Conservation (phyloP, 1,140 invertebrate genomes). For the Trinorchestia longiramus region DNA sequence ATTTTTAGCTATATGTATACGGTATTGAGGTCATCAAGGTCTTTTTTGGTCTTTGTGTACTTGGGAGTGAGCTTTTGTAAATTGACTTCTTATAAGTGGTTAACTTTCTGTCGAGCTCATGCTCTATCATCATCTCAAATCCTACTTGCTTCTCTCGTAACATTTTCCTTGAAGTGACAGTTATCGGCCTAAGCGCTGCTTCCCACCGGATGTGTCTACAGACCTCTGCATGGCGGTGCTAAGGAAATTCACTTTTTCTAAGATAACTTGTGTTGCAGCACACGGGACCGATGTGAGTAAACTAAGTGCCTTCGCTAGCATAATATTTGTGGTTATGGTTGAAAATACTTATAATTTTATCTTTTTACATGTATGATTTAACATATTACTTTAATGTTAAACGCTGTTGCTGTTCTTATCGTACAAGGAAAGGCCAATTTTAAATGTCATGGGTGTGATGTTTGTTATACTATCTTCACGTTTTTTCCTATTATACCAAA, state of each 20-base stretch:
- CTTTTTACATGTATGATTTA: neutral
- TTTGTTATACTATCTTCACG: no score
- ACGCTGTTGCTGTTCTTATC: neutral
- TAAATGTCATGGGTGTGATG: no score
- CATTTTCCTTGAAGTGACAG: no score
- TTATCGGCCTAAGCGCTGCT: neutral
- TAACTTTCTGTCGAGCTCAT: neutral
- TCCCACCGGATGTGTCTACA: neutral
- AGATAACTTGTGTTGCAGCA: no score
- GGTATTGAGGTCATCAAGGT: no score
- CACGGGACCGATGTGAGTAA: neutral
- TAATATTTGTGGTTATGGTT: neutral
- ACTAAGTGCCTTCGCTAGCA: neutral
- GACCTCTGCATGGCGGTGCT: neutral
- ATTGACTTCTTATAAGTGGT: no score
- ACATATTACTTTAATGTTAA: neutral
- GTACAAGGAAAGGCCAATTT: no score
- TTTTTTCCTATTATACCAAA: no score
- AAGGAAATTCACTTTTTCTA: no score
- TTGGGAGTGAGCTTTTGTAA: no score
- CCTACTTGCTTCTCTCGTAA: neutral
- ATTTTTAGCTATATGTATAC: no score
- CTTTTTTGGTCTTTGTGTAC: no score
- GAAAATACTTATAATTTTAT: neutral
- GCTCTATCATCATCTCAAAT: neutral